Evolutionary conservation across 2,113 vertebrate species (phyloP).

Genomic region (Fregata magnificens): DNA sequence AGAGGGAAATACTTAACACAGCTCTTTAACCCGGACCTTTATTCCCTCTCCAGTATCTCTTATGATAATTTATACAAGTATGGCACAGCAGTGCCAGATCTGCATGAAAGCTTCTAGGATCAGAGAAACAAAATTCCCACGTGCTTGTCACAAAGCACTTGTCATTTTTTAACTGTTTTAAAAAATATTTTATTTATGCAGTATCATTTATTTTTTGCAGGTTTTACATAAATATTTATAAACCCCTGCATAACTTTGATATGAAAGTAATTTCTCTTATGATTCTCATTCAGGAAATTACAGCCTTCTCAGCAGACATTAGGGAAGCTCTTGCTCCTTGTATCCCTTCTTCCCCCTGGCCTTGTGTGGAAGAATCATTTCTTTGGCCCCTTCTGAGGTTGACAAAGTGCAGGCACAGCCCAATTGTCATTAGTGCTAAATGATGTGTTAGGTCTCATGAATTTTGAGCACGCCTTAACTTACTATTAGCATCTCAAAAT

Average conservation of each 20-base stretch:
- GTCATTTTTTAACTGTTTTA: background rate
- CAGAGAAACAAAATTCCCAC: background rate
- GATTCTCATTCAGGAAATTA: background rate
- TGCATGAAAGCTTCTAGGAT: background rate
- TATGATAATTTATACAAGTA: too few relatives aligned
- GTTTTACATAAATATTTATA: background rate
- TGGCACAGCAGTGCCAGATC: background rate
- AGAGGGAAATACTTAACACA: background rate
- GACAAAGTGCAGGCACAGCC: background rate
- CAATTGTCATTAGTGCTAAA: rapidly evolving
- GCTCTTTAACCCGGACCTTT: background rate
- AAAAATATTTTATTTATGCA: background rate
- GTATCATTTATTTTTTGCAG: background rate
- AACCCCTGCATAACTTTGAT: background rate
- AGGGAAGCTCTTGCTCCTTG: background rate
- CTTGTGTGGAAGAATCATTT: background rate
- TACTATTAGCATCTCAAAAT: background rate
- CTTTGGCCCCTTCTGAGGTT: background rate
- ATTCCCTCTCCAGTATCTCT: background rate
- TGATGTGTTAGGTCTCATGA: rapidly evolving
- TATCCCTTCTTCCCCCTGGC: background rate
- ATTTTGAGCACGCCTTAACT: background rate
- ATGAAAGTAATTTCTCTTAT: background rate
- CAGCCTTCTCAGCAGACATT: background rate
- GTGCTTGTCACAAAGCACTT: background rate